These are phyloP conservation scores for Neelides sp. DNA, from an alignment of 1,140 invertebrate species.

Conservation along the genomic window DNA sequence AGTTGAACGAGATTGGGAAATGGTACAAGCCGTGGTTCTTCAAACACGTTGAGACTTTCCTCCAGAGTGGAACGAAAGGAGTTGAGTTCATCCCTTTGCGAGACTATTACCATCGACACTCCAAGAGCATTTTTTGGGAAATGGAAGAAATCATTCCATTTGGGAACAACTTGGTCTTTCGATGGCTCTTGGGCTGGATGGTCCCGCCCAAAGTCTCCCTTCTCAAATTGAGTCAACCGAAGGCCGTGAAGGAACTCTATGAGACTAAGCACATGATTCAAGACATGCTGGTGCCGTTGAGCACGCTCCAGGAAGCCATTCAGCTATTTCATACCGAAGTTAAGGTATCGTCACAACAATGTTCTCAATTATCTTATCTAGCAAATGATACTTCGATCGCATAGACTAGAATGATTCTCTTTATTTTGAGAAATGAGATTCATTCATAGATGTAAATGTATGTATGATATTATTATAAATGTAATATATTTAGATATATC, in stretches of 20 bases:
- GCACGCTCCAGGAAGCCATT: conserved; percentile 47
- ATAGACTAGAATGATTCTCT: no score
- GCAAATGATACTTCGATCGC: no score
- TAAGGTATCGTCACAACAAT: conserved; percentile 40
- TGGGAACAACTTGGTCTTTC: conserved; percentile 64
- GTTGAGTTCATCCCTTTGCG: conserved; percentile 59
- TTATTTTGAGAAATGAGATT: no score
- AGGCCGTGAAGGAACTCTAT: conserved; percentile 57
- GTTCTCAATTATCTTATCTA: neutral
- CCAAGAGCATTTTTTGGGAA: conserved; percentile 41
- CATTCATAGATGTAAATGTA: neutral
- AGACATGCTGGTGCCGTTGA: conserved; percentile 66
- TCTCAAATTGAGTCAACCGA: conserved; percentile 65
- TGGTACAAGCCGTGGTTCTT: conserved; percentile 80
- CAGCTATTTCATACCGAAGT: conserved; percentile 53
- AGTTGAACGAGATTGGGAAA: conserved; percentile 56
- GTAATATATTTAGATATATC: conserved; percentile 51
- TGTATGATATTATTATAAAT: neutral
- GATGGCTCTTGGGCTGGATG: conserved; percentile 49
- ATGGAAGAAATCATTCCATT: conserved; percentile 69
- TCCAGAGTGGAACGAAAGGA: conserved; percentile 36
- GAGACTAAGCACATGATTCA: conserved; percentile 68
- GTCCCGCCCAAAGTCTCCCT: conserved; percentile 71
- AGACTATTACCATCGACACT: conserved; percentile 70
- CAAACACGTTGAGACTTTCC: conserved; percentile 51